Conservation (phyloP, 2,797 vertebrate species). For the Arvicola amphibius region DNA sequence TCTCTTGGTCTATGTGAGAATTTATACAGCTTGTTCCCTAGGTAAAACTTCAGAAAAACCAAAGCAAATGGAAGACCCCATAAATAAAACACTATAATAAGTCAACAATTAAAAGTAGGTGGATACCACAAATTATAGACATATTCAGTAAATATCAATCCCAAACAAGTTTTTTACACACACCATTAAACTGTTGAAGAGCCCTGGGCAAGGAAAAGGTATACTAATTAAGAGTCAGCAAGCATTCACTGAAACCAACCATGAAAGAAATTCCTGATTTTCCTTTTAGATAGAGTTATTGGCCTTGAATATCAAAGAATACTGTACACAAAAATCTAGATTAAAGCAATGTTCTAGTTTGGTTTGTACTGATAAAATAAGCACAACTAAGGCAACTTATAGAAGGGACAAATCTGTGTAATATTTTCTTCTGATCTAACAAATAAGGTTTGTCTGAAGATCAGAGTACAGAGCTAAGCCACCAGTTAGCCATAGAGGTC, state of each 20-base stretch:
- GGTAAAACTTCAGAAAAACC: constrained; percentile 55
- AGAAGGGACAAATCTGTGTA: background rate
- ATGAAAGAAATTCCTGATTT: constrained; percentile 58
- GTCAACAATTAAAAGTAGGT: constrained; percentile 14
- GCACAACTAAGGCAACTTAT: background rate
- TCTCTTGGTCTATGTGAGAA: background rate
- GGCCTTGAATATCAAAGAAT: constrained; percentile 54
- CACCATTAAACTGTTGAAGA: constrained; percentile 45
- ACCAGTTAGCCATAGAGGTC: too few relatives aligned
- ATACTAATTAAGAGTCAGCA: constrained; percentile 37
- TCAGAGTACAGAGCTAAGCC: too few relatives aligned
- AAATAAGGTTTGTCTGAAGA: too few relatives aligned
- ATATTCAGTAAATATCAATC: constrained; percentile 48
- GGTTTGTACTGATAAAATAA: background rate
- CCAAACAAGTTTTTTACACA: constrained; percentile 61
- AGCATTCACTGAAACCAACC: constrained; percentile 58
- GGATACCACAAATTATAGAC: constrained; percentile 46
- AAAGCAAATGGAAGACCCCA: background rate
- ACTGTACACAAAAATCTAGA: background rate
- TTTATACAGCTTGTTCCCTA: constrained; percentile 14
- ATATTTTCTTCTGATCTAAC: too few relatives aligned
- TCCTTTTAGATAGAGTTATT: constrained; percentile 54
- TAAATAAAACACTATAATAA: constrained; percentile 48
- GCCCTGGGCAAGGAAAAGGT: background rate
- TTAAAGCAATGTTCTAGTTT: constrained; percentile 36